Percentiles rank a stretch among this genome's conserved stretches.
Conservation (phyloP, 1,140 invertebrate genomes). For the Myzus persicae region DNA sequence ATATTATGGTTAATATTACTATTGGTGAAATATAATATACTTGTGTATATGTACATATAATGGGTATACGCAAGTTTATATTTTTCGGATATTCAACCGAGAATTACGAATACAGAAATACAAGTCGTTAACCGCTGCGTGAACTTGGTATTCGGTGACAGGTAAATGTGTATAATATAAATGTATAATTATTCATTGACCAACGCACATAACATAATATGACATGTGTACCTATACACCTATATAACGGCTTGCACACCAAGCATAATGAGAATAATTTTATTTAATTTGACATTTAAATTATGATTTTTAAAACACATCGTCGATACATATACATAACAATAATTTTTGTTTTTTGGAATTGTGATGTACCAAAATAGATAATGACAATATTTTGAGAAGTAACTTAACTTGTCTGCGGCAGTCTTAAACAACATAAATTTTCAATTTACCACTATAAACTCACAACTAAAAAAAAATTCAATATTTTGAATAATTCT, state of each 20-base stretch:
- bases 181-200: conserved; percentile 36
- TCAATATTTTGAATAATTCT: not conserved
- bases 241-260: not conserved
- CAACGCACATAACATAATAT: not conserved
- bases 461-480: not conserved
- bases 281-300: not conserved
- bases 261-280: not conserved
- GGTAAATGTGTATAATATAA: not conserved
- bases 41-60: not conserved
- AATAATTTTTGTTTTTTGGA: too few species aligned
- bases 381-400: not conserved
- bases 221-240: not conserved
- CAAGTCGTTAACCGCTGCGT: conserved; percentile 42
- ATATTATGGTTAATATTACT: not conserved
- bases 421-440: not conserved
- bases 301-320: not conserved
- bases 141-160: conserved; percentile 11
- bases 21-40: too few species aligned
- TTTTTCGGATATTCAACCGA: not conserved
- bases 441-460: not conserved
- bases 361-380: too few species aligned
- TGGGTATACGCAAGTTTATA: not conserved
- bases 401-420: not conserved
- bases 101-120: conserved; percentile 18
- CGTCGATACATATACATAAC: not conserved